These are phyloP conservation scores for Ceratoteleas bidentatus DNA, from an alignment of 1,140 invertebrate genomes.

Conservation along the genomic window DNA sequence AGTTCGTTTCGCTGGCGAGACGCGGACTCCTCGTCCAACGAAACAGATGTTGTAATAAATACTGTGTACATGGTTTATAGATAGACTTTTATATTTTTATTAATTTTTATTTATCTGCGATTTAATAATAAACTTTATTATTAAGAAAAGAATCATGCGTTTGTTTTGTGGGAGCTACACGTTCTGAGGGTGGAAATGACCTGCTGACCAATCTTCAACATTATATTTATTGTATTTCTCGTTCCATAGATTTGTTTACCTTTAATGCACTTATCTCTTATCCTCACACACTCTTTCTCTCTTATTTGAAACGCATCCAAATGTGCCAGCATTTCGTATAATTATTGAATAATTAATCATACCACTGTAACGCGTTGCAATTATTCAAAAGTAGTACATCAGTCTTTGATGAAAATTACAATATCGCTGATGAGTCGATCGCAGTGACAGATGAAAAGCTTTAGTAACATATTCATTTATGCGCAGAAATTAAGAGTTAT, in stretches of 20 bases:
- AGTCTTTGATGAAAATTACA: constrained; percentile 59
- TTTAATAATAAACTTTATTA: constrained; percentile 49
- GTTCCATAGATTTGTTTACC: constrained; percentile 26
- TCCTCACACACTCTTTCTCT: constrained; percentile 23
- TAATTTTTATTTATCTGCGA: constrained; percentile 58
- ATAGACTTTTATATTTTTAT: constrained; percentile 62
- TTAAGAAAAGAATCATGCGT: constrained; percentile 11
- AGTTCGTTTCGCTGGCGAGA: constrained; percentile 13
- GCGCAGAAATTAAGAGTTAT: constrained; percentile 23
- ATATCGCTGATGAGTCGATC: constrained; percentile 46
- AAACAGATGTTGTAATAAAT: constrained; percentile 42
- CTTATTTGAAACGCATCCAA: constrained; percentile 33
- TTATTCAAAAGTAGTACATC: constrained; percentile 56
- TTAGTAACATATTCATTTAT: constrained; percentile 16
- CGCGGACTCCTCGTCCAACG: constrained; percentile 15
- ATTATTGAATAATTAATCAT: constrained; percentile 38
- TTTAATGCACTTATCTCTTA: constrained; percentile 29
- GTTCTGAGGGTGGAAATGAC: constrained; percentile 1
- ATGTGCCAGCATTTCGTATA: constrained; percentile 34
- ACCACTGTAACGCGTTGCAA: constrained; percentile 29
- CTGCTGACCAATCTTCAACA: constrained; percentile 12
- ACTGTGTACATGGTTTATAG: constrained; percentile 53
- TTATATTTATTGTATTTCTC: constrained; percentile 48
- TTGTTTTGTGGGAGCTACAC: no score
- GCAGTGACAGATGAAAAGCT: constrained; percentile 39